Evolutionary conservation across 2,888 invertebrate species (phyloP).

Genomic region (Amaurobius ferox): DNA sequence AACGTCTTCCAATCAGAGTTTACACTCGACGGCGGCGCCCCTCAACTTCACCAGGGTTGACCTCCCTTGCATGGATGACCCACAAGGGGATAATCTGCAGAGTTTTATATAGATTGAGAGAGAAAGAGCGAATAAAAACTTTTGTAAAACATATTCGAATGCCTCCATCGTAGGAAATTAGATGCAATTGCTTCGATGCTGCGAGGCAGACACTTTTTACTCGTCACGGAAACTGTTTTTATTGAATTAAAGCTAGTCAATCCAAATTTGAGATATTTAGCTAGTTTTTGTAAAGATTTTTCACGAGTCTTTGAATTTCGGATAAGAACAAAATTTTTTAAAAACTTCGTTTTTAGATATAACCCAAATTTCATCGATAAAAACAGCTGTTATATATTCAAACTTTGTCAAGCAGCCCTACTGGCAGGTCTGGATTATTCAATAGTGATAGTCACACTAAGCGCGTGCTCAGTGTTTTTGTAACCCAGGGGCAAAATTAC

Average conservation of each 20-base stretch:
- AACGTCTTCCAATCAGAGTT: slow-evolving; percentile 71
- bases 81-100: background rate
- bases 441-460: too few species aligned
- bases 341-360: background rate
- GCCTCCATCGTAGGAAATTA: background rate
- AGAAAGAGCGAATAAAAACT: too few species aligned
- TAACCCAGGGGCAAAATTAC: too few species aligned
- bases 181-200: background rate
- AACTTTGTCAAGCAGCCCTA: too few species aligned
- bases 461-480: too few species aligned
- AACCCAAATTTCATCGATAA: too few species aligned
- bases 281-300: slow-evolving; percentile 4
- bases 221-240: background rate
- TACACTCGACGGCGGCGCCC: slow-evolving; percentile 70
- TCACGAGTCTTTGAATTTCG: background rate
- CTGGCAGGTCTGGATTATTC: too few species aligned
- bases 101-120: background rate
- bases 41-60: slow-evolving; percentile 58
- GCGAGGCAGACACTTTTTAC: background rate
- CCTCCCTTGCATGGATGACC: background rate
- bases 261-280: background rate
- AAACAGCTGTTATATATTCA: too few species aligned
- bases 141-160: background rate
- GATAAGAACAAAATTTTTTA: background rate
- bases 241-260: background rate